Conservation (phyloP, 2,797 vertebrate genomes). For the Notolepis coatsorum region DNA sequence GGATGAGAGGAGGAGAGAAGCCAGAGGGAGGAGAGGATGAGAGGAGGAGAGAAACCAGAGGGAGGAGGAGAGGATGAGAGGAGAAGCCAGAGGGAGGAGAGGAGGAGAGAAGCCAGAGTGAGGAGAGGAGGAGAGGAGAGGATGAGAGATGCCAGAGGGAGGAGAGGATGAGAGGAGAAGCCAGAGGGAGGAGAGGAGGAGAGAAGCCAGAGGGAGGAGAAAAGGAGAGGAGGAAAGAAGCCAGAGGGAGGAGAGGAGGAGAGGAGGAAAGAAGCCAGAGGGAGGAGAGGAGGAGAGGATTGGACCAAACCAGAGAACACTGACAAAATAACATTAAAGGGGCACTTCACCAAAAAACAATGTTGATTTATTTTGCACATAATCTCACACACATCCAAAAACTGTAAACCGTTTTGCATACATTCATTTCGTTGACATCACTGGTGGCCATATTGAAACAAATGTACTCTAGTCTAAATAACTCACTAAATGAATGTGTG, state of each 20-base stretch:
- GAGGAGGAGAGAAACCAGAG: background rate
- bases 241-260: constrained; percentile 1
- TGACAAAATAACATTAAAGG: constrained; percentile 7
- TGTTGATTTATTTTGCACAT: too few species aligned
- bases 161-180: constrained; percentile 10
- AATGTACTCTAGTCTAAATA: too few species aligned
- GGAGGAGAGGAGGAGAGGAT: background rate
- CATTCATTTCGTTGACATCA: too few species aligned
- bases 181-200: background rate
- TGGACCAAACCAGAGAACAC: too few species aligned
- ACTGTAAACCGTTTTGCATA: too few species aligned
- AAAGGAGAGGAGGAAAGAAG: constrained; percentile 17
- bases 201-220: constrained; percentile 4
- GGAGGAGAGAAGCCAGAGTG: background rate
- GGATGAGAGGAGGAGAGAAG: background rate
- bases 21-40: constrained; percentile 23
- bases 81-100: constrained; percentile 19
- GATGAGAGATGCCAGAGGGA: constrained; percentile 19
- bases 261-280: background rate
- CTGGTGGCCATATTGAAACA: too few species aligned
- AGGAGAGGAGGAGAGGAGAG: background rate
- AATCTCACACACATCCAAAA: too few species aligned
- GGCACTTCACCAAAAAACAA: too few species aligned
- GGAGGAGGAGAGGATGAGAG: background rate
- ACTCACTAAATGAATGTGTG: too few species aligned